Evolutionary conservation across 2,888 invertebrate species (phyloP).

Genomic region (Syritta pipiens): DNA sequence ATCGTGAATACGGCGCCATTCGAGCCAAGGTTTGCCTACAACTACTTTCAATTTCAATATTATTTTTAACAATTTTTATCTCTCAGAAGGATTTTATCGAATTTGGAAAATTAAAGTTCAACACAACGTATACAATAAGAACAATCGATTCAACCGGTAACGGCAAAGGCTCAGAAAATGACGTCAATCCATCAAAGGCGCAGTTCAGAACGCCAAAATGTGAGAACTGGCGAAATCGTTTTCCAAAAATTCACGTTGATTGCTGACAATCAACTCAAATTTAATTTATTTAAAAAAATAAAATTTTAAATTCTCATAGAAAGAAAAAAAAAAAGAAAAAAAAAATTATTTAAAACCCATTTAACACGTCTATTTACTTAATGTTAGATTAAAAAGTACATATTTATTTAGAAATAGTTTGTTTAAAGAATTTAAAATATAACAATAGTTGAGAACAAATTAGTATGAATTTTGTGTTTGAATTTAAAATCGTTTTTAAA

Average conservation of each 20-base stretch:
- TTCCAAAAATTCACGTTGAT: slow-evolving; percentile 77
- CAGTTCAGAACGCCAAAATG: slow-evolving; percentile 77
- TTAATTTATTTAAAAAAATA: background rate
- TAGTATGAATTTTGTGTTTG: background rate
- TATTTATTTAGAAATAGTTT: slow-evolving; percentile 61
- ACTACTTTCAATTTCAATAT: background rate
- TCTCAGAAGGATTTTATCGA: slow-evolving; percentile 77
- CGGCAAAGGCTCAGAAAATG: slow-evolving; percentile 45
- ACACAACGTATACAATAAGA: slow-evolving; percentile 76
- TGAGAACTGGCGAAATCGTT: slow-evolving; percentile 76
- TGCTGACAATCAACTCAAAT: slow-evolving; percentile 74
- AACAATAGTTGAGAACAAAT: background rate
- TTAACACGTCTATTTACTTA: slow-evolving; percentile 54
- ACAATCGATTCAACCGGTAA: slow-evolving; percentile 63
- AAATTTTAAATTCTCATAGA: slow-evolving; percentile 25
- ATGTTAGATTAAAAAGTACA: slow-evolving; percentile 32
- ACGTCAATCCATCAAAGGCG: slow-evolving; percentile 19
- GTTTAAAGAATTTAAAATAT: slow-evolving; percentile 28
- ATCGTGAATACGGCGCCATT: slow-evolving; percentile 77
- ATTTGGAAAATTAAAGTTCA: slow-evolving; percentile 77
- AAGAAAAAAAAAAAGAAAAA: slow-evolving; percentile 4
- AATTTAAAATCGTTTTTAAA: background rate
- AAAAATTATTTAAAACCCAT: no score
- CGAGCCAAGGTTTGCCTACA: slow-evolving; percentile 74
- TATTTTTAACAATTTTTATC: background rate